These are phyloP conservation scores for Cistogaster globosa DNA, from an alignment of 2,888 invertebrate species.

Conservation along the genomic window DNA sequence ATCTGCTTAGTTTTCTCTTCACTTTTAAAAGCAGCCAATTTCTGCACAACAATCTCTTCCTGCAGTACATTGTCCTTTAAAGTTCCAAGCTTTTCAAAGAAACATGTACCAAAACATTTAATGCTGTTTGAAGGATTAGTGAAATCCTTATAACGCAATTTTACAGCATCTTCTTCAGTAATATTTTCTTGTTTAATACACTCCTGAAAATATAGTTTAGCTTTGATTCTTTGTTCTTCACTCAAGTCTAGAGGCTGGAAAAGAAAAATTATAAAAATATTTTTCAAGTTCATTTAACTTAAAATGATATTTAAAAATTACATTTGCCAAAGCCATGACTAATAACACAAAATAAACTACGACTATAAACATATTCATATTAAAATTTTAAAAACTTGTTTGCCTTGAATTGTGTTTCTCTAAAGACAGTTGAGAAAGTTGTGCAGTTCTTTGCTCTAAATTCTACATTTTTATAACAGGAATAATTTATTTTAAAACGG, in stretches of 20 bases:
- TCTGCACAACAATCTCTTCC: conserved; percentile 71
- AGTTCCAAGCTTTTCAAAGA: conserved; percentile 78
- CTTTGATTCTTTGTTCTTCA: conserved; percentile 77
- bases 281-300: too few species aligned
- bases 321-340: conserved; percentile 73
- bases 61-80: conserved; percentile 77
- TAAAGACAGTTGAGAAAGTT: too few species aligned
- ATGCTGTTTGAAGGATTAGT: conserved; percentile 74
- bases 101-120: conserved; percentile 80
- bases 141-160: conserved; percentile 75
- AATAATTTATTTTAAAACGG: too few species aligned
- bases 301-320: conserved; percentile 70
- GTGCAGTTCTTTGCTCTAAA: too few species aligned
- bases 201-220: conserved; percentile 72
- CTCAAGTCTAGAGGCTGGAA: conserved; percentile 73
- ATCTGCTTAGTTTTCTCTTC: conserved; percentile 75
- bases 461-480: too few species aligned
- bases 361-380: conserved; percentile 73
- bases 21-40: conserved; percentile 75
- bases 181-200: conserved; percentile 75
- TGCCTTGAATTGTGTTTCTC: too few species aligned
- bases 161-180: conserved; percentile 74
- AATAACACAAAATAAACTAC: conserved; percentile 73
- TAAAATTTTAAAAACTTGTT: background rate
- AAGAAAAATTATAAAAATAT: background rate